Base-by-base conservation (phyloP, 1,140 invertebrate genomes). In the Drosophila gunungcola region DNA sequence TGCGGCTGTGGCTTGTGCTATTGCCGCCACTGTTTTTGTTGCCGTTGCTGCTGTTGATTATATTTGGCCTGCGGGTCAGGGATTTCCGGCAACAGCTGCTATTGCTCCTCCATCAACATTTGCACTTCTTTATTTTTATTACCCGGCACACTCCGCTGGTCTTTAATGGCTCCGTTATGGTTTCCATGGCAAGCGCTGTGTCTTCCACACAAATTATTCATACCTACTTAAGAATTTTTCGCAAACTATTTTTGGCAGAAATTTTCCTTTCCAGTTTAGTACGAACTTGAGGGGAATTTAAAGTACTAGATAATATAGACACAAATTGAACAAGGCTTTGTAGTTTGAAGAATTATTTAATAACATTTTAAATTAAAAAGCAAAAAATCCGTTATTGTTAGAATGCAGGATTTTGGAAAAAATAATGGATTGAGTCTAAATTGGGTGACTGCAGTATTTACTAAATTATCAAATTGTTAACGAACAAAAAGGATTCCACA, bases 31-130 rank as follows among this genome's bases (percentile, higher is more conserved):
- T 69, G 61, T 53, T 41, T 27, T 53, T 65, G 68, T 49, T 58
- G 83, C 64, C 69, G 61, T 53, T 41, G 34, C 61, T 57, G 68
- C 55, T 58, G 83, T 86, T 86, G 83, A 86, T 86, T 86, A 86
- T 86, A 86, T 86, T 88, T 86, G 67, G 83, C 83, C 83, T 76
- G 65, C 61, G 83, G 83, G 83, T 86, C 83, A 76, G 73, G 83
- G 72, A 83, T 77, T 79, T 86, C 83, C 83, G 75, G 83, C 72
- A 61, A 72, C 72, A 79, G 81, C 56, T 65, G 61, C 64, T 64
- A 55, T 72, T 64, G 58, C 73, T 60, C 11, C 54, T 60, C 55
- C 70, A 77, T 68, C 84, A 69, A 51, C 68, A 62, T 81, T 60
- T 64, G 63, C 73, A 77, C 70, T 85, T 67, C 72, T 75, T 75